Conservation (phyloP, 2,113 vertebrate species). For the Chrysochloris asiatica region DNA sequence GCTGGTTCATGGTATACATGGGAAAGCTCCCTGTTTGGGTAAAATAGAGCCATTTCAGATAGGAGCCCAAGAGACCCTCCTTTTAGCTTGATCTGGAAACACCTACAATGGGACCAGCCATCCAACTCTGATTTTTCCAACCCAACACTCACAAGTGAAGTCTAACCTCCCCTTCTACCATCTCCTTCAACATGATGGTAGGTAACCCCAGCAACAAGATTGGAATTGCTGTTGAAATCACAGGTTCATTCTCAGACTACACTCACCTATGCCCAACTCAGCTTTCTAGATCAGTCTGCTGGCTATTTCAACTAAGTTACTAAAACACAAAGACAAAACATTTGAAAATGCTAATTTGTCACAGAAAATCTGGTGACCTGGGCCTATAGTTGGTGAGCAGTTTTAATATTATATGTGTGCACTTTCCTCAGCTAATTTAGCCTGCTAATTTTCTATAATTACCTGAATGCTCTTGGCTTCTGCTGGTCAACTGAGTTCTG, state of each 20-base stretch:
- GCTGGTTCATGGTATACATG: accelerated
- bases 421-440: constrained; percentile 78
- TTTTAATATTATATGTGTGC: constrained; percentile 69
- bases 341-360: constrained; percentile 34
- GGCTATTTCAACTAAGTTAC: neutral
- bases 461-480: constrained; percentile 81
- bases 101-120: neutral
- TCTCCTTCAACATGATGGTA: neutral
- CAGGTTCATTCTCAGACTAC: neutral
- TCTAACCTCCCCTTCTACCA: accelerated
- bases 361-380: constrained; percentile 46
- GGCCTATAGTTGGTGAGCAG: constrained; percentile 63
- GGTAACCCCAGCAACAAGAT: neutral
- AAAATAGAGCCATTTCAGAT: neutral
- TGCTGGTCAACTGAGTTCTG: constrained; percentile 76
- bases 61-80: neutral
- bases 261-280: neutral
- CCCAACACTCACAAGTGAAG: neutral
- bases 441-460: constrained; percentile 84
- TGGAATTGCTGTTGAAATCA: neutral
- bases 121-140: neutral
- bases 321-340: constrained; percentile 24
- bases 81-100: neutral
- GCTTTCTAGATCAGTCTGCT: neutral
- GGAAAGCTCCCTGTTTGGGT: neutral